Base-by-base conservation (phyloP, 2,113 vertebrate species). In the Calcarius ornatus region DNA sequence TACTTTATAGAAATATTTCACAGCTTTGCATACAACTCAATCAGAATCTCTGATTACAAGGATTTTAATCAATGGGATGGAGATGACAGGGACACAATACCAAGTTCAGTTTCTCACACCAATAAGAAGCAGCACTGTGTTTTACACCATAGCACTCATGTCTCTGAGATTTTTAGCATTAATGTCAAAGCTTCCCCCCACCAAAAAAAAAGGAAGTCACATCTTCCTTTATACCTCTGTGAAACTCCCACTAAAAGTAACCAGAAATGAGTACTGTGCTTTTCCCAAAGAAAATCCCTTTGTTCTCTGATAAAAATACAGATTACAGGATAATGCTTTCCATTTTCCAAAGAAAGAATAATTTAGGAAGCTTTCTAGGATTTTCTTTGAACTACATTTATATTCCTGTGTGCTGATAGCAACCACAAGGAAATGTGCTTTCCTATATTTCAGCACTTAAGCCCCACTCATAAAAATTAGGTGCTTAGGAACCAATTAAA, bases 401-500 rank as follows among this genome's bases (percentile, higher is more conserved):
- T 25, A 95, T 71, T 50, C 48, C 56, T 50, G 54, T 85, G 24
- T 65, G 70, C 76, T 89, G 59, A 80, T 12, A 66, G 84, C 48
- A 94, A 90, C 45, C 59, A 82, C 19, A 77, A 93, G 78, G 59
- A 96, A 91, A 90, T 19, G 21, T 63, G 19, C 50, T 84, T 94
- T 90, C 64, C 57, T 88, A 0, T 76, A 83, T 86, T 92, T 94
- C 56, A 76, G 64, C 38, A 61, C 63, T 94, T 91, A 91, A 88
- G 80, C 54, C 60, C 56, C 51, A 63, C 82, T 94, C 68, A 83
- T 65, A 90, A 93, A 92, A 96, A 95, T 90, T 27, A 95, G 93
- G 88, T 96, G 96, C 94, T 96, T 88, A 92, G 96, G 95, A 96
- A 95, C 95, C 94, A 97, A 97, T 96, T 96, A 96, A 95, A 78